Evolutionary conservation across 2,113 vertebrate genomes (phyloP).

Genomic region (Tyrannus savana): DNA sequence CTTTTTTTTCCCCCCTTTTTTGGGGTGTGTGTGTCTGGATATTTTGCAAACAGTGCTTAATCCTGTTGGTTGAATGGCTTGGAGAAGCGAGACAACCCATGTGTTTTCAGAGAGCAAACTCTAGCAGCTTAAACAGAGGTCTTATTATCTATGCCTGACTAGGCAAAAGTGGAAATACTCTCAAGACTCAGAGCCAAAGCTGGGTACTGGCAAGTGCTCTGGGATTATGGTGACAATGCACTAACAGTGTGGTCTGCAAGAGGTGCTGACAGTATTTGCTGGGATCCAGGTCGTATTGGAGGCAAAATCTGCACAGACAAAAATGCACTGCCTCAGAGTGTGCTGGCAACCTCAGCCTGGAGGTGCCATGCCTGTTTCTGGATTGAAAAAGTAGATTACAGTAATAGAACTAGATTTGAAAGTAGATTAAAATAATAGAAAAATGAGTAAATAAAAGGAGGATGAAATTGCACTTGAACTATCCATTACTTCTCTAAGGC

Average conservation of each 20-base stretch:
- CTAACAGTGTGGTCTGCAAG: background rate
- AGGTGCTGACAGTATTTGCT: background rate
- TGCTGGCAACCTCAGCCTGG: background rate
- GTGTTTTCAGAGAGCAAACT: conserved; percentile 5
- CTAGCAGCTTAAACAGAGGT: background rate
- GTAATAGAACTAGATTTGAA: background rate
- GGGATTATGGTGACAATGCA: background rate
- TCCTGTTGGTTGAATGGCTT: background rate
- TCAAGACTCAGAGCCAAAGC: background rate
- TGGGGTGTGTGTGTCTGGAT: accelerated
- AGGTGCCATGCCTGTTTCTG: background rate
- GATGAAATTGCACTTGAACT: background rate
- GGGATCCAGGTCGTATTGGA: background rate
- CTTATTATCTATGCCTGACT: background rate
- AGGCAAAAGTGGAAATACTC: conserved; percentile 4
- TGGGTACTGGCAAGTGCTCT: background rate
- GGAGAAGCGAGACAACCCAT: background rate
- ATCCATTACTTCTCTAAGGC: background rate
- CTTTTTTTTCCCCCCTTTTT: accelerated
- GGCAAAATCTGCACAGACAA: background rate
- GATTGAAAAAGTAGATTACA: background rate
- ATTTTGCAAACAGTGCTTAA: background rate
- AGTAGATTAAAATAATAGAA: background rate
- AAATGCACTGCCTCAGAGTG: background rate
- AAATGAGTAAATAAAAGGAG: background rate